A percentile compares a stretch with the other conserved stretches of the same genome.
Evolutionary conservation across 2,888 invertebrate genomes (phyloP).

Genomic region (Desoria tigrina): DNA sequence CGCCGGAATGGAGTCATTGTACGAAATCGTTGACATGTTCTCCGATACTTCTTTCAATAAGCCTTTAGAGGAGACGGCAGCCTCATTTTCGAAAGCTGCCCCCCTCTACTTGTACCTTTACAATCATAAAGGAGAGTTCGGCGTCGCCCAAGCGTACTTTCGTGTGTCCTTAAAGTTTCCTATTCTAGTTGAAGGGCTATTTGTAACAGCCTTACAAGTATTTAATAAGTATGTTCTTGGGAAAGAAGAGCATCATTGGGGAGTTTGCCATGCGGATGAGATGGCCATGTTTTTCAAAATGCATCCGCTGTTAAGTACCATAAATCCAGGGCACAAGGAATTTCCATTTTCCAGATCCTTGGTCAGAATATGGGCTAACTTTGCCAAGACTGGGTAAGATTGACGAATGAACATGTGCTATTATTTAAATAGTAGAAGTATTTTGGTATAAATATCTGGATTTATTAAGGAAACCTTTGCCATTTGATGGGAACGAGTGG

Average conservation of each 20-base stretch:
- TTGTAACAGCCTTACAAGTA: slow-evolving; percentile 22
- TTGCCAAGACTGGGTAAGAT: slow-evolving; percentile 36
- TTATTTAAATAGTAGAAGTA: no score
- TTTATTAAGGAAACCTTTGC: slow-evolving; percentile 27
- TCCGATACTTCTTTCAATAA: slow-evolving; percentile 43
- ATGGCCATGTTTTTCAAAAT: slow-evolving; percentile 39
- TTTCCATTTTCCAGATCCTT: slow-evolving; percentile 33
- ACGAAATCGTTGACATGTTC: slow-evolving; percentile 39
- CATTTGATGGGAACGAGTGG: slow-evolving; percentile 33
- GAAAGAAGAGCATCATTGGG: slow-evolving; percentile 34
- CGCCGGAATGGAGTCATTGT: slow-evolving; percentile 34
- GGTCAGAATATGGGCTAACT: slow-evolving; percentile 35
- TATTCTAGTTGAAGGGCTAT: slow-evolving; percentile 35
- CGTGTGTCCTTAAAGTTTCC: slow-evolving; percentile 33
- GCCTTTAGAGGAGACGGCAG: slow-evolving; percentile 35
- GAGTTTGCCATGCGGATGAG: slow-evolving; percentile 37
- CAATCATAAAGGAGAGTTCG: slow-evolving; percentile 39
- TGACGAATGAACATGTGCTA: no score
- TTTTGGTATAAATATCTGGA: no score
- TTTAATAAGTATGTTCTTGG: slow-evolving; percentile 29
- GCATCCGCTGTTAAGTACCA: slow-evolving; percentile 35
- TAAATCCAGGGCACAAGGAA: slow-evolving; percentile 34
- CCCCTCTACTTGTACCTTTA: slow-evolving; percentile 38
- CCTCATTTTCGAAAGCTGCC: slow-evolving; percentile 15
- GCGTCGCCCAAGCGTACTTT: slow-evolving; percentile 40